A percentile compares a stretch with the other conserved stretches of the same genome.
Evolutionary conservation across 1,140 invertebrate genomes (phyloP).

Genomic region (honey bee (Apis mellifera)): DNA sequence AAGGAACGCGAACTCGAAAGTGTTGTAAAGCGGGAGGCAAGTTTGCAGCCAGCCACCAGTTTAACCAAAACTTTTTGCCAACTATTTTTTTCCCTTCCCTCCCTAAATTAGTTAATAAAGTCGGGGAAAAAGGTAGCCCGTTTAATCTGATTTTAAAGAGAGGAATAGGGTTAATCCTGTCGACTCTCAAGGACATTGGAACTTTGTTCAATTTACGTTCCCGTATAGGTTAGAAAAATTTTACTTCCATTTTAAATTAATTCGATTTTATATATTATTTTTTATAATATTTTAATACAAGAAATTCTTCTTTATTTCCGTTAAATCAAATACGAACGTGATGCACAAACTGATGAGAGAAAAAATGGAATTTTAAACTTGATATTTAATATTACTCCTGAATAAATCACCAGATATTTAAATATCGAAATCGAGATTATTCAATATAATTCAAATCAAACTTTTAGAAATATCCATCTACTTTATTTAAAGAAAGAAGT

Average conservation of each 20-base stretch:
- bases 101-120: slow-evolving; percentile 41
- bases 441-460: no score
- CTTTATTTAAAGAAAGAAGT: no score
- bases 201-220: not conserved
- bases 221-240: not conserved
- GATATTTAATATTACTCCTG: not conserved
- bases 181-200: not conserved
- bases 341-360: no score
- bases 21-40: slow-evolving; percentile 32
- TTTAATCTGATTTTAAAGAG: slow-evolving; percentile 7
- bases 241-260: no score
- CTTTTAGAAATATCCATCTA: no score
- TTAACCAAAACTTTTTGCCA: slow-evolving; percentile 28
- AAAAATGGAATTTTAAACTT: not conserved
- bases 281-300: no score
- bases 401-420: not conserved
- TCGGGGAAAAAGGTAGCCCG: not conserved
- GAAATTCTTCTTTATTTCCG: no score
- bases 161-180: slow-evolving; percentile 10
- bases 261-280: no score
- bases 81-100: slow-evolving; percentile 13
- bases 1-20: slow-evolving; percentile 8
- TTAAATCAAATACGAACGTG: no score
- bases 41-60: slow-evolving; percentile 27
- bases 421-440: no score